Percentiles rank a stretch among this genome's conserved stretches.
Conservation (phyloP, 2,797 vertebrate species). For the Galago senegalensis region DNA sequence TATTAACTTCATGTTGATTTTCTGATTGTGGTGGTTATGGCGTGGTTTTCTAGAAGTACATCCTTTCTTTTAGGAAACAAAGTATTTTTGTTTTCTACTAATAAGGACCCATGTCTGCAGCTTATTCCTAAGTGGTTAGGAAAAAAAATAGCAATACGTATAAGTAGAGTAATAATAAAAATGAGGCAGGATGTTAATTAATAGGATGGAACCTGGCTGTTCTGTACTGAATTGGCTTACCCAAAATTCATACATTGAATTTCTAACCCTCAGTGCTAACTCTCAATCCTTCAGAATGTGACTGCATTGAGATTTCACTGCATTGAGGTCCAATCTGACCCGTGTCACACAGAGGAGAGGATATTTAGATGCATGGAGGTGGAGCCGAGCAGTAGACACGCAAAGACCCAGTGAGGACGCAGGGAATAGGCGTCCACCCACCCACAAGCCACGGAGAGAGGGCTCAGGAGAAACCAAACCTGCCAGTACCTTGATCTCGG, state of each 20-base stretch:
- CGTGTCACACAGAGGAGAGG: not conserved
- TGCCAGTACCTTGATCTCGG: not conserved
- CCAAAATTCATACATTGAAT: not conserved
- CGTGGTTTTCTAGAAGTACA: not conserved
- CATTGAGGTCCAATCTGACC: not conserved
- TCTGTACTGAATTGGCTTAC: not conserved
- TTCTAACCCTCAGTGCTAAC: not conserved
- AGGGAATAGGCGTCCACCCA: too few species aligned
- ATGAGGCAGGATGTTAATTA: not conserved
- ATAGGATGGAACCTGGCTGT: not conserved
- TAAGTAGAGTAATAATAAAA: not conserved
- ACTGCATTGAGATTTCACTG: not conserved
- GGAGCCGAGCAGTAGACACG: too few species aligned
- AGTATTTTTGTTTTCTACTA: not conserved
- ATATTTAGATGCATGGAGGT: not conserved
- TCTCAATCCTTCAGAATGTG: not conserved
- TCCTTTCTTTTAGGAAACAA: not conserved
- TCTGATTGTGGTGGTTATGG: not conserved
- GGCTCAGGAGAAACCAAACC: not conserved
- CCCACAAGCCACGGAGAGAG: not conserved
- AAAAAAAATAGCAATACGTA: not conserved
- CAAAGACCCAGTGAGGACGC: not conserved
- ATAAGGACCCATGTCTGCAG: not conserved
- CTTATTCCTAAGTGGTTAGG: not conserved
- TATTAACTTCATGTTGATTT: constrained; percentile 8